A percentile compares a stretch with the other conserved stretches of the same genome.
Conservation (phyloP, 1,140 invertebrate species). For the Anastatus disparis region DNA sequence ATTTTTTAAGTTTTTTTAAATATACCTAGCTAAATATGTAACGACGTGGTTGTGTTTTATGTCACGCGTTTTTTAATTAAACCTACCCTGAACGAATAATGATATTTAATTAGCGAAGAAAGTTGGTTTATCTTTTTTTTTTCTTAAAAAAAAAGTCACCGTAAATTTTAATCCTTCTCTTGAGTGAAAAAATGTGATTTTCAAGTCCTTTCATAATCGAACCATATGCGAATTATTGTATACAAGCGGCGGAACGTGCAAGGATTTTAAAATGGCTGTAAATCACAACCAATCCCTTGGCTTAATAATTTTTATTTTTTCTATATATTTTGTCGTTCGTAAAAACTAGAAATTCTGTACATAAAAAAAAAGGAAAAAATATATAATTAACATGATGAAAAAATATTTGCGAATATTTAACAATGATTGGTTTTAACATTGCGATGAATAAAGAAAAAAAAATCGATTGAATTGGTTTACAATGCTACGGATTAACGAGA, state of each 20-base stretch:
- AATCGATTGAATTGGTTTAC: conserved; percentile 8
- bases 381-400: conserved; percentile 17
- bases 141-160: neutral
- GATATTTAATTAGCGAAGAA: conserved; percentile 17
- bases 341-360: conserved; percentile 13
- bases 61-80: neutral
- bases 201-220: neutral
- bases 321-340: conserved; percentile 8
- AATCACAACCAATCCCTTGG: neutral
- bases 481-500: neutral
- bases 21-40: conserved; percentile 31
- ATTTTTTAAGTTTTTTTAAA: conserved; percentile 46
- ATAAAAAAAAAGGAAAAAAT: conserved; percentile 23
- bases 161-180: neutral
- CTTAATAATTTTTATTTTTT: too few relatives aligned
- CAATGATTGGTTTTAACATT: conserved; percentile 21
- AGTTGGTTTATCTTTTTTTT: neutral
- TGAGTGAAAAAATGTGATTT: neutral
- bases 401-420: conserved; percentile 16
- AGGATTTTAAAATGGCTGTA: neutral
- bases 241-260: neutral
- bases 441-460: conserved; percentile 13
- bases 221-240: neutral
- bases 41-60: neutral
- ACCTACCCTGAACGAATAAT: conserved; percentile 25